These are phyloP conservation scores for Neopelma chrysocephalum DNA, from an alignment of 2,797 vertebrate species.

Conservation along the genomic window DNA sequence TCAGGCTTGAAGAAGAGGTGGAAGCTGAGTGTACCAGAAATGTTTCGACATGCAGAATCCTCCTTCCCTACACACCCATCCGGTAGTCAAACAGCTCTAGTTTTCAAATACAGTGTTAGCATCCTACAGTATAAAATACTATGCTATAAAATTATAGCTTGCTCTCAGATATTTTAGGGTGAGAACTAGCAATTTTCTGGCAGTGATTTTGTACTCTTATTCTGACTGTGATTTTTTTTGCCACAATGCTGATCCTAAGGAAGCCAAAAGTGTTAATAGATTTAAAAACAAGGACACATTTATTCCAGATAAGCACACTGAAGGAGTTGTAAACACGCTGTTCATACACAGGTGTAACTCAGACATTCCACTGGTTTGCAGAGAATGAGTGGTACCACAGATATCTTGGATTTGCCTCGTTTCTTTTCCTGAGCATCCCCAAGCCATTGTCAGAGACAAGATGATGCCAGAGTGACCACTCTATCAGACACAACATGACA, in stretches of 20 bases:
- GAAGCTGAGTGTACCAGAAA: background rate
- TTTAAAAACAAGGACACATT: background rate
- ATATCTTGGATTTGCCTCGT: background rate
- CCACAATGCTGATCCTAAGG: background rate
- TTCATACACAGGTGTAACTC: background rate
- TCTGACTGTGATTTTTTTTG: background rate
- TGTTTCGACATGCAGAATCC: background rate
- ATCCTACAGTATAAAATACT: background rate
- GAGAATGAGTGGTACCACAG: background rate
- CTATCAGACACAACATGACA: background rate
- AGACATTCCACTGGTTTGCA: background rate
- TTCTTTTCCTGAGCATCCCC: background rate
- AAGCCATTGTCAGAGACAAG: background rate
- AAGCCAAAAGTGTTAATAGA: background rate
- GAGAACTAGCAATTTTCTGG: background rate
- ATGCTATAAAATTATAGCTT: background rate
- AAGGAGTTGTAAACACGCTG: background rate
- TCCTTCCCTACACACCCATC: fast-evolving
- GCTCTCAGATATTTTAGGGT: background rate
- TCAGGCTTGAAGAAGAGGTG: background rate
- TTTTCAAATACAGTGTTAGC: background rate
- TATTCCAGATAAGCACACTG: background rate
- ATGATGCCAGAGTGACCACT: background rate
- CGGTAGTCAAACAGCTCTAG: background rate
- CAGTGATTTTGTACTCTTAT: background rate